Percentiles rank a stretch among this genome's conserved stretches.
These are phyloP conservation scores for Sphaerolaimus hirsutus DNA, from an alignment of 2,888 invertebrate species.

Conservation along the genomic window DNA sequence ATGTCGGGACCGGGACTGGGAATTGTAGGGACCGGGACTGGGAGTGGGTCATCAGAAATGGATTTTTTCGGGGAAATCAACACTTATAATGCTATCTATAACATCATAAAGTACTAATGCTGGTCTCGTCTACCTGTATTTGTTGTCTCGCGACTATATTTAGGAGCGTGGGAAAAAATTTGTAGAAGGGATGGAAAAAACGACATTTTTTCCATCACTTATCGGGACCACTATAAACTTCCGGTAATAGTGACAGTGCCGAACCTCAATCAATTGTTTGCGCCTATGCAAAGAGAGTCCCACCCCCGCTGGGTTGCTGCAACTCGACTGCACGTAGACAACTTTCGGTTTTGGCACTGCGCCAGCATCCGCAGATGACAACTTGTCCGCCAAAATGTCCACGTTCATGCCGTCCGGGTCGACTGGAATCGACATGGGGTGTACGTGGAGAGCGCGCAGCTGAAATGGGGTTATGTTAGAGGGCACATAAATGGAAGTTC, in stretches of 20 bases:
- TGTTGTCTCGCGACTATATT: too few species aligned
- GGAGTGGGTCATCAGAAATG: too few species aligned
- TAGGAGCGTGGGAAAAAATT: too few species aligned
- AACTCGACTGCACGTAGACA: slow-evolving; percentile 50
- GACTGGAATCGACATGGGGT: slow-evolving; percentile 42
- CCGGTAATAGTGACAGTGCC: not conserved
- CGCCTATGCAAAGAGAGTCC: slow-evolving; percentile 42
- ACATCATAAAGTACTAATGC: too few species aligned
- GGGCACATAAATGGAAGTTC: not conserved
- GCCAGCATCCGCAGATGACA: slow-evolving; percentile 28
- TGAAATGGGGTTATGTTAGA: slow-evolving; percentile 23
- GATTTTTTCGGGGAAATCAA: too few species aligned
- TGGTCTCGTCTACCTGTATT: too few species aligned
- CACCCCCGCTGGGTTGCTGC: slow-evolving; percentile 49
- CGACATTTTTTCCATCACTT: too few species aligned
- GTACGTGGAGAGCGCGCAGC: slow-evolving; percentile 44
- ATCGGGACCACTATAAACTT: not conserved
- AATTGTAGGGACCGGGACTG: too few species aligned
- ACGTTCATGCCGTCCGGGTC: slow-evolving; percentile 46
- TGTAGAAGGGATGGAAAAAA: too few species aligned
- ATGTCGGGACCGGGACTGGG: too few species aligned
- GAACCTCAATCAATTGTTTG: slow-evolving; percentile 40
- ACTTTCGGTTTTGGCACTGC: slow-evolving; percentile 37
- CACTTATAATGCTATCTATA: too few species aligned
- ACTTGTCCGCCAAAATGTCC: slow-evolving; percentile 34